Base-by-base conservation (phyloP, 2,113 vertebrate species). In the Crotophaga sulcirostris region DNA sequence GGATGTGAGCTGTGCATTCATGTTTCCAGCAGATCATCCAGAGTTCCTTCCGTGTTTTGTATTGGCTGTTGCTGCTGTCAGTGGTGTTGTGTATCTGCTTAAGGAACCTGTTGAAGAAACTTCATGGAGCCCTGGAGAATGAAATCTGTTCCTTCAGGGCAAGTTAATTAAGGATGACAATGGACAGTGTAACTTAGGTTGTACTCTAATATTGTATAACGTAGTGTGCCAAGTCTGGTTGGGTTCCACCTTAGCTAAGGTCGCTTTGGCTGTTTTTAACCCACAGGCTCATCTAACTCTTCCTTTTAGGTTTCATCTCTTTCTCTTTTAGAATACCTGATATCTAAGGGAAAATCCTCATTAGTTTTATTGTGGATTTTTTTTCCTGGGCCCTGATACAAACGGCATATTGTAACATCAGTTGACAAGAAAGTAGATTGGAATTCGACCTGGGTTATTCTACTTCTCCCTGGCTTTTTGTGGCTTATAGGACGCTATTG, bases 61-160 rank as follows among this genome's bases (percentile, higher is more conserved):
- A 4, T 16, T 54, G 56, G 16, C 75, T 58, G 6, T 4, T 89
- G 40, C 18, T 79, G 72, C 45, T 91, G 31, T 52, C 49, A 20
- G 0, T 20, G 55, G 20, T 20, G 13, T 18, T 72, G 33, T 3
- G 0, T 34, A 1, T 40, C 16, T 77, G 66, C 79, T 83, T 76
- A 38, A 80, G 34, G 62, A 79, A 89, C 54, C 58, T 47, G 14
- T 13, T 2, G 2, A 13, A 49, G 62, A 36, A 66, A 64, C n/a
- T 79, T 85, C 7, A 3, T 94, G 59, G 28, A 87, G 13, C 19
- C 40, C 38, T 36, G 42, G 40, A 62, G 62, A 76, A 49, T 73
- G 60, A 89, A 91, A 31, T 59, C 21, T 54, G 12, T 47, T 64
- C 9, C 64, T 89, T 79, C 15, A 33, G 90, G 51, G n/a, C 29